These are phyloP conservation scores for Ctenicera cuprea DNA, from an alignment of 2,888 invertebrate species.

Conservation along the genomic window DNA sequence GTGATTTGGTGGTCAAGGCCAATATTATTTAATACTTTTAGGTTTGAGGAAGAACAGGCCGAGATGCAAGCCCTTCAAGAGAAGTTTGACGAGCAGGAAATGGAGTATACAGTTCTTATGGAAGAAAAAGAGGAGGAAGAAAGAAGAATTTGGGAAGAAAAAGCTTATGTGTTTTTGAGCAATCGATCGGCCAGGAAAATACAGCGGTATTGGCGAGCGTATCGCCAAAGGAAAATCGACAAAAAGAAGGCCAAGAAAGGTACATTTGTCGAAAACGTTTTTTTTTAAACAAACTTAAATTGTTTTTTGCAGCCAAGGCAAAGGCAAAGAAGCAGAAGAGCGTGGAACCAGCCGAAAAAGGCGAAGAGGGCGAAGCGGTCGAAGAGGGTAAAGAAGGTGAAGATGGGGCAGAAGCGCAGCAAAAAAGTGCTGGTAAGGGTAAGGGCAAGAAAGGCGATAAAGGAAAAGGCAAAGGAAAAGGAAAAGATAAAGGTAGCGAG, in stretches of 20 bases:
- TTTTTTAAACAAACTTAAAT: neutral
- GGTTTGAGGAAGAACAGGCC: constrained; percentile 73
- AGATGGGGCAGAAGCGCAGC: neutral
- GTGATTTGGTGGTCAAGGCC: no score
- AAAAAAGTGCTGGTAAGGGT: neutral
- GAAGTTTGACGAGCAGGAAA: constrained; percentile 75
- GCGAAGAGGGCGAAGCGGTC: constrained; percentile 68
- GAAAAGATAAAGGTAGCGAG: constrained; percentile 67
- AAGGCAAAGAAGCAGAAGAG: constrained; percentile 72
- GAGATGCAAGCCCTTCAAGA: constrained; percentile 73
- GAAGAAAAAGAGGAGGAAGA: constrained; percentile 76
- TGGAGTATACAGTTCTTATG: constrained; percentile 75
- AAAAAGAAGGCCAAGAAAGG: constrained; percentile 59
- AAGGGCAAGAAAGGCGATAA: constrained; percentile 65
- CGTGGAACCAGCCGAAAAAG: constrained; percentile 72
- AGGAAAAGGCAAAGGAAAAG: constrained; percentile 64
- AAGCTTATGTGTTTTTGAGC: constrained; percentile 66
- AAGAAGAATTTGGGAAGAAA: constrained; percentile 74
- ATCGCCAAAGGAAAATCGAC: constrained; percentile 55
- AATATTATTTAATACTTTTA: constrained; percentile 51
- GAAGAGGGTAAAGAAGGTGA: constrained; percentile 63
- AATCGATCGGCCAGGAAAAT: constrained; percentile 67
- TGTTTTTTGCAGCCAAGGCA: constrained; percentile 64
- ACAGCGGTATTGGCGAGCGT: constrained; percentile 67
- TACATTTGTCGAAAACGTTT: constrained; percentile 12